Evolutionary conservation across 2,113 vertebrate species (phyloP).

Genomic region (Istiophorus platypterus): DNA sequence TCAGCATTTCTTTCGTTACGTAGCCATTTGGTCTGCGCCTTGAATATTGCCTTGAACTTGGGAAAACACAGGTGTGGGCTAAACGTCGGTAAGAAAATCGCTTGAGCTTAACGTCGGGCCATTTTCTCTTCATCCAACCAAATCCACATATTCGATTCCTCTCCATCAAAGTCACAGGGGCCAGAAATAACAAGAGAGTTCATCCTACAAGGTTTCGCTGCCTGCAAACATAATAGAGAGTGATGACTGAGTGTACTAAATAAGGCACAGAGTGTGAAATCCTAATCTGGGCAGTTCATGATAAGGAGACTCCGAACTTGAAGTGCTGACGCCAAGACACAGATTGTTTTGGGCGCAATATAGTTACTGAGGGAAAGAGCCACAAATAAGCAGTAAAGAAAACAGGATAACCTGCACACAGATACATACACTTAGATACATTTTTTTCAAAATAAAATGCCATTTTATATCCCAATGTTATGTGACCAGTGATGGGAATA

Average conservation of each 20-base stretch:
- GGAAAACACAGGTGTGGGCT: too few relatives aligned
- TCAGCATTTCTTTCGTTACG: too few relatives aligned
- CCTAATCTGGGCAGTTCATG: slow-evolving; percentile 22
- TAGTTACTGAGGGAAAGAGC: not conserved
- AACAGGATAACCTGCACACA: not conserved
- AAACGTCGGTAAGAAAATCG: too few relatives aligned
- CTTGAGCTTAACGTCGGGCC: not conserved
- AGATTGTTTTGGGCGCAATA: not conserved
- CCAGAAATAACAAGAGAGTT: not conserved
- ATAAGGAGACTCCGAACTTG: slow-evolving; percentile 10
- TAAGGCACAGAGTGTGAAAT: slow-evolving; percentile 36
- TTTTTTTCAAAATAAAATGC: not conserved
- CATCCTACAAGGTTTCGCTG: not conserved
- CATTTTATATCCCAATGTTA: not conserved
- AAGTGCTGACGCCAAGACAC: slow-evolving; percentile 3
- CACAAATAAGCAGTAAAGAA: not conserved
- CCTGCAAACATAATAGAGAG: slow-evolving; percentile 10
- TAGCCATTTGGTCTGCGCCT: too few relatives aligned
- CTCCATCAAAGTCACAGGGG: not conserved
- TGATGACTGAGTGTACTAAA: slow-evolving; percentile 29
- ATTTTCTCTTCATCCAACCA: not conserved
- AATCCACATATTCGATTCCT: not conserved
- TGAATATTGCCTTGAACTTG: too few relatives aligned
- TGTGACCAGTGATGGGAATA: not conserved
- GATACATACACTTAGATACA: not conserved